Evolutionary conservation across 2,113 vertebrate species (phyloP).

Genomic region (Osmerus eperlanus): DNA sequence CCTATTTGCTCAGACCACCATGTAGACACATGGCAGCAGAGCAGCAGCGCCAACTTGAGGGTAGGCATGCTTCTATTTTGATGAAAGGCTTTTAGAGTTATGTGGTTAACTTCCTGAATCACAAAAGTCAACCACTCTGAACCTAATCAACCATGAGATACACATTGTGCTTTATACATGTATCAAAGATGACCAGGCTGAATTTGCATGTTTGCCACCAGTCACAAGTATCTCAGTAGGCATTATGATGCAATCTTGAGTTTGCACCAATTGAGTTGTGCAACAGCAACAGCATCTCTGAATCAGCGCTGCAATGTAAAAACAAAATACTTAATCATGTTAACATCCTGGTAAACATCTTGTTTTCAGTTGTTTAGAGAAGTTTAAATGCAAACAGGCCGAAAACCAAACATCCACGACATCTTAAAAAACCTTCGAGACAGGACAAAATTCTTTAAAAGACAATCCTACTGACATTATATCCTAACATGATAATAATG

Average conservation of each 20-base stretch:
- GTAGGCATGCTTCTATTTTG: conserved; percentile 47
- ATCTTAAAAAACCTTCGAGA: not conserved
- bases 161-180: conserved; percentile 19
- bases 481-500: conserved; percentile 34
- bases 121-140: conserved; percentile 25
- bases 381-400: not conserved
- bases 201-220: conserved; percentile 17
- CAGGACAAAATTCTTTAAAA: not conserved
- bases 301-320: too few relatives aligned
- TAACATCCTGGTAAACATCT: not conserved
- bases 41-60: conserved; percentile 22
- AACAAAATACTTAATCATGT: too few relatives aligned
- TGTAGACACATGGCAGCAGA: not conserved
- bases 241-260: conserved; percentile 12
- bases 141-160: conserved; percentile 47
- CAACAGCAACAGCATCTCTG: conserved; percentile 10
- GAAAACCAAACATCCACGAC: not conserved
- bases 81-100: conserved; percentile 17
- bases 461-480: not conserved
- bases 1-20: conserved; percentile 26
- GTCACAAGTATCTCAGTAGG: conserved; percentile 39
- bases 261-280: conserved; percentile 39
- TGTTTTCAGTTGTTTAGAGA: not conserved
- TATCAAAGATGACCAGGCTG: not conserved
- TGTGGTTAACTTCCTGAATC: conserved; percentile 6